A percentile compares a stretch with the other conserved stretches of the same genome.
Conservation (phyloP, 2,888 invertebrate genomes). For the Allolobophora icterica region DNA sequence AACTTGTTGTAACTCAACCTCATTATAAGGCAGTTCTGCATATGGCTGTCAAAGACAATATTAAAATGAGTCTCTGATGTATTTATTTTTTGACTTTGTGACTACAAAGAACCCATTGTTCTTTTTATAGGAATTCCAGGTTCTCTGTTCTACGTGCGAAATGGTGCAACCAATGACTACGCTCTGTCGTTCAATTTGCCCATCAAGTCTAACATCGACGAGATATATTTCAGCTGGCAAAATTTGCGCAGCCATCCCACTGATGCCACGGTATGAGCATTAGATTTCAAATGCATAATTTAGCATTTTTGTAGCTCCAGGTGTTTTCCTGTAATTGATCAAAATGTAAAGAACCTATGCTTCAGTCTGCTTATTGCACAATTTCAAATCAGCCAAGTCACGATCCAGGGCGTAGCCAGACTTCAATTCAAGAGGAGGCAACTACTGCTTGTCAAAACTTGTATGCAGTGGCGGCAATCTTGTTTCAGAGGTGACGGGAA, state of each 20-base stretch:
- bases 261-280: not conserved
- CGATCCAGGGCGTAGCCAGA: too few species aligned
- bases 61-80: too few species aligned
- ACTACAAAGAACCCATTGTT: not conserved
- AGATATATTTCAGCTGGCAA: conserved; percentile 85
- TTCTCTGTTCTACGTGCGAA: conserved; percentile 82
- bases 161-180: conserved; percentile 87
- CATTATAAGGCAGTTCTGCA: too few species aligned
- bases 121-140: conserved; percentile 56
- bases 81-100: not conserved
- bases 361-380: too few species aligned
- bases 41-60: too few species aligned
- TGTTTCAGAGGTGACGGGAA: too few species aligned
- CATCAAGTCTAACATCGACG: conserved; percentile 82
- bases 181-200: conserved; percentile 87
- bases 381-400: too few species aligned
- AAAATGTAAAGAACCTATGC: too few species aligned
- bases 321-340: not conserved
- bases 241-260: not conserved
- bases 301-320: not conserved
- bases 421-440: too few species aligned
- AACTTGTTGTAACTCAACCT: too few species aligned
- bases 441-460: too few species aligned
- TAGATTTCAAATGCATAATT: not conserved
- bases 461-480: too few species aligned